phyloP scores from a whole-genome alignment of 2,113 vertebrate genomes.

The Antechinus stuartii region DNA sequence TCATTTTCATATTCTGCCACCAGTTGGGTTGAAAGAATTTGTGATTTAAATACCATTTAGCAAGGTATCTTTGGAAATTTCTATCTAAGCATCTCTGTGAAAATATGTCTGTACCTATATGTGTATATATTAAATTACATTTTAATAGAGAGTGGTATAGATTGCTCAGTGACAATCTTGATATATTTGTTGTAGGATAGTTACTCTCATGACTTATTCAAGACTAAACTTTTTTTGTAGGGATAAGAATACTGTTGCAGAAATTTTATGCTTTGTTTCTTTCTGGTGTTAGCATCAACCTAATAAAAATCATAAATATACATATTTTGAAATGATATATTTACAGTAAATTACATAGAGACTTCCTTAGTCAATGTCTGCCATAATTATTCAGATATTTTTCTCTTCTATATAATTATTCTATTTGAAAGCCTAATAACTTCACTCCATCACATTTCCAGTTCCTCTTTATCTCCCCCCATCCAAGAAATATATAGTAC shows the following conservation, averaged over 20 bases:
- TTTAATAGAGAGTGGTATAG: conserved; percentile 62
- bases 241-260: neutral
- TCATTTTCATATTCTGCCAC: conserved; percentile 63
- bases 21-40: conserved; percentile 54
- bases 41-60: conserved; percentile 42
- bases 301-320: conserved; percentile 2
- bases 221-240: neutral
- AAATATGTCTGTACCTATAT: conserved; percentile 35
- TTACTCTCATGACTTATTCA: conserved; percentile 3
- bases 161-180: conserved; percentile 21
- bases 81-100: conserved; percentile 45
- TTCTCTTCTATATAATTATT: neutral
- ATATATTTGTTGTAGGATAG: conserved; percentile 40
- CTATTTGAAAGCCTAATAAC: neutral
- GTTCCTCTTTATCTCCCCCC: neutral
- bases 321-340: conserved; percentile 24
- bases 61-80: neutral
- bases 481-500: neutral
- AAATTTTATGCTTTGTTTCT: conserved; percentile 44
- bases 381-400: conserved; percentile 12
- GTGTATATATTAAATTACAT: conserved; percentile 56
- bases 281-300: conserved; percentile 2
- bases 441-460: neutral
- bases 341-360: neutral
- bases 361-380: neutral